Base-by-base conservation (phyloP, 2,113 vertebrate species). In the Alligator sinensis region DNA sequence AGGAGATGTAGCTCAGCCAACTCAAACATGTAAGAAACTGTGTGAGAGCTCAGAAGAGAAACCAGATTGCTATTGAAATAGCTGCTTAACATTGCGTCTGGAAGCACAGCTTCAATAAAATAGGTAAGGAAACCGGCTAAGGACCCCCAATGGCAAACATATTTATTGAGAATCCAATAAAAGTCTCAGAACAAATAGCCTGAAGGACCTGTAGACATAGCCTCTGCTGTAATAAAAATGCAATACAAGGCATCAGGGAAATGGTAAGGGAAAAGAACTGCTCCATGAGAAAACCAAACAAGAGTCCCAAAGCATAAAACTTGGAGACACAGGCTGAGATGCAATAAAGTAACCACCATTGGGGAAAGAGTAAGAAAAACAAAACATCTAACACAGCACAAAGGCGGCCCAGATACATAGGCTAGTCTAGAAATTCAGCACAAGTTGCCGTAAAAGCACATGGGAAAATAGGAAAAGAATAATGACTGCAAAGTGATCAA, bases 151-250 rank as follows among this genome's bases (percentile, higher is more conserved):
- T 66, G 95, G 97, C 96, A 98, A 96, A 95, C 96, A 81, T 97
- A 98, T 98, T 96, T 96, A 96, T 95, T 97, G 97, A 97, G 97
- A 94, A 94, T 97, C 97, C 97, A 98, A 98, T 98, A 98, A 98
- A 98, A 98, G 81, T 94, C 97, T 97, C 96, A 92, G 95, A 97
- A 97, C 97, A 97, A 98, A 97, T 97, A 97, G 97, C 92, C 97
- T 95, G 97, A 97, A 98, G 97, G 95, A 93, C 95, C 94, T 84
- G 90, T 89, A 94, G 96, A 97, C 90, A 74, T 90, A 92, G 97
- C 82, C 96, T 90, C 47, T 94, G 77, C 88, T 96, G 97, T 95
- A 89, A 84, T 98, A 98, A 98, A 97, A 98, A 87, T n/a, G 13
- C 94, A 97, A 97, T 97, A 97, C 81, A 97, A 98, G 98, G 95